phyloP scores from a whole-genome alignment of 2,113 vertebrate genomes.

The Petrocephalus microphthalmus region DNA sequence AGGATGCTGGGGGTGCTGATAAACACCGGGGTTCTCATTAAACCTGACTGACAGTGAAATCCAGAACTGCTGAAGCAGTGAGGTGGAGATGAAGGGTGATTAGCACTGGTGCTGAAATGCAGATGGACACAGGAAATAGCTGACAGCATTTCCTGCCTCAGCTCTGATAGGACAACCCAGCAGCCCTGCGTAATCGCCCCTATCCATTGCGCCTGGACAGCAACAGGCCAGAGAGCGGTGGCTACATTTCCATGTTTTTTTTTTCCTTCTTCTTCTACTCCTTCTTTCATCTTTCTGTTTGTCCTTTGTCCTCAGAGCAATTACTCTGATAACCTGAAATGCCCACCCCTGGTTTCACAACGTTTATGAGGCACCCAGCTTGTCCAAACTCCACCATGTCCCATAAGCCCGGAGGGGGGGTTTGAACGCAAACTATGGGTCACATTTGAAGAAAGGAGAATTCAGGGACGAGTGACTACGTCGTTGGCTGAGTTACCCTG shows the following conservation, averaged over 20 bases:
- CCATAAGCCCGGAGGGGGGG: not conserved
- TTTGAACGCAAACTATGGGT: not conserved
- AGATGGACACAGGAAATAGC: not conserved
- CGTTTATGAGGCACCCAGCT: not conserved
- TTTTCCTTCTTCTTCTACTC: slow-evolving; percentile 2
- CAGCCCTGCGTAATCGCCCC: not conserved
- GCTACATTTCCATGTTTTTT: not conserved
- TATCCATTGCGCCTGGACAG: too few relatives aligned
- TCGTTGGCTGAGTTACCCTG: not conserved
- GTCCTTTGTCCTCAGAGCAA: not conserved
- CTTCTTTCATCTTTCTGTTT: not conserved
- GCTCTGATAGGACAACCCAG: not conserved
- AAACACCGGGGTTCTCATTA: not conserved
- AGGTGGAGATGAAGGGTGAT: not conserved
- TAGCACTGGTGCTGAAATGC: not conserved
- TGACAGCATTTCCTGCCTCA: not conserved
- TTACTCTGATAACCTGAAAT: slow-evolving; percentile 3
- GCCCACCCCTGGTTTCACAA: slow-evolving; percentile 1
- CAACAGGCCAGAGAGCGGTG: not conserved
- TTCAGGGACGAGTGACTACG: not conserved
- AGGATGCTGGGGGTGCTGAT: not conserved
- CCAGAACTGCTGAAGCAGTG: slow-evolving; percentile 8
- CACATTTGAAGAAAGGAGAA: not conserved
- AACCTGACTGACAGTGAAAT: slow-evolving; percentile 21
- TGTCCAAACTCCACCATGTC: slow-evolving; percentile 12